Conservation (phyloP, 64 coral and sea anemone species). For the Cladopsammia gracilis region DNA sequence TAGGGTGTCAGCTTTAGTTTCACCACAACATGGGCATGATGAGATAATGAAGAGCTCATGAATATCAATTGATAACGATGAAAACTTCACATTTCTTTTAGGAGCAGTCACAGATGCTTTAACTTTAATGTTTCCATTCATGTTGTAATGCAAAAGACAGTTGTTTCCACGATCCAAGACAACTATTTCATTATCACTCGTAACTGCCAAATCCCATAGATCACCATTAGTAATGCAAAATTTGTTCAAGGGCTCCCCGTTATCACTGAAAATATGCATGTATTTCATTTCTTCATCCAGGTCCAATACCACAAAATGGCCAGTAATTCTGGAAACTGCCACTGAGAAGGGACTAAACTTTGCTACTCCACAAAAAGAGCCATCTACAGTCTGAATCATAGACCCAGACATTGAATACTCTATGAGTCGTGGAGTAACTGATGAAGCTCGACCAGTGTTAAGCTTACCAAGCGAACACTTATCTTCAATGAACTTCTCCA, state of each 20-base stretch:
- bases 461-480: conserved; percentile 21
- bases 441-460: background rate
- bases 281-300: conserved; percentile 52
- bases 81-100: conserved; percentile 55
- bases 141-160: conserved; percentile 67
- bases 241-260: conserved; percentile 23
- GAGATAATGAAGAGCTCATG: conserved; percentile 54
- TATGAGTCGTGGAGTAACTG: background rate
- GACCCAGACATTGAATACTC: conserved; percentile 14
- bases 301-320: conserved; percentile 59
- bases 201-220: conserved; percentile 56
- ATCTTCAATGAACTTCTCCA: conserved; percentile 1
- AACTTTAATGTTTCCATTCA: conserved; percentile 34
- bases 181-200: conserved; percentile 58
- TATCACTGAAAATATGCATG: conserved; percentile 51
- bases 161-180: conserved; percentile 75
- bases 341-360: conserved; percentile 71
- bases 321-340: conserved; percentile 48
- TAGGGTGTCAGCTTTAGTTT: background rate
- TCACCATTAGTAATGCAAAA: conserved; percentile 69
- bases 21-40: conserved; percentile 20
- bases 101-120: conserved; percentile 16
- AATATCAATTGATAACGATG: conserved; percentile 60
- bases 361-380: conserved; percentile 8
- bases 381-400: conserved; percentile 46